Percentiles rank a stretch among this genome's conserved stretches.
Evolutionary conservation across 2,797 vertebrate genomes (phyloP).

Genomic region (Myotis daubentonii): DNA sequence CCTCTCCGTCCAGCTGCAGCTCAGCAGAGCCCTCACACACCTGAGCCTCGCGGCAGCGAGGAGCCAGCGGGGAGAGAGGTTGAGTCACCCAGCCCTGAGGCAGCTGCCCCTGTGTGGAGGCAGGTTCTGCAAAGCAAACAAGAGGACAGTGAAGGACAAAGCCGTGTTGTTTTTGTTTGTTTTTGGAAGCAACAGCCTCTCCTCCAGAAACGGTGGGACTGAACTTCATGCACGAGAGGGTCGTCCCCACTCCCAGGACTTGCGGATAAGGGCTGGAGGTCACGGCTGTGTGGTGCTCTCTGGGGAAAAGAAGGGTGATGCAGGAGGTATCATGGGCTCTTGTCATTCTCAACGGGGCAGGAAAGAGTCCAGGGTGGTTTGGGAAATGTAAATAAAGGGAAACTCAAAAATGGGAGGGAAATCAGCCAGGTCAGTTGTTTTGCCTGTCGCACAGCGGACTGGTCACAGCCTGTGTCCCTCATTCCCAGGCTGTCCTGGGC

Average conservation of each 20-base stretch:
- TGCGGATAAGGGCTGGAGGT: not conserved
- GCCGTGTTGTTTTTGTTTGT: rapidly evolving
- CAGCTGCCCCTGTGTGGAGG: conserved; percentile 5
- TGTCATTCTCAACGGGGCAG: not conserved
- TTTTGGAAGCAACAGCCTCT: not conserved
- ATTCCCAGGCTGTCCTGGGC: not conserved
- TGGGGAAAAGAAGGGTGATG: rapidly evolving
- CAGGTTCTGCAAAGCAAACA: conserved; percentile 37
- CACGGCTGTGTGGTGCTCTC: not conserved
- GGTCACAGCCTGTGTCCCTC: not conserved
- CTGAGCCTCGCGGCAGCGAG: conserved; percentile 66
- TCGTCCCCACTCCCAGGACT: not conserved
- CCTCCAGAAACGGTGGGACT: conserved; percentile 24
- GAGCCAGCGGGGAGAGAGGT: rapidly evolving
- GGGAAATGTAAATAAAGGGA: not conserved
- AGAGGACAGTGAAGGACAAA: not conserved
- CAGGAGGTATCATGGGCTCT: not conserved
- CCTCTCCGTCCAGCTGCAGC: not conserved
- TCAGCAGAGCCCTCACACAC: conserved; percentile 79
- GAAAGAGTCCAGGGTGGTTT: rapidly evolving
- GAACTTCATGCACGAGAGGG: not conserved
- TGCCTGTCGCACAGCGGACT: not conserved
- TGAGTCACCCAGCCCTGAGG: conserved; percentile 24
- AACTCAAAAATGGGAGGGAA: not conserved
- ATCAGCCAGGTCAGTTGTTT: not conserved